phyloP scores from a whole-genome alignment of 2,888 invertebrate genomes.

The Cataglyphis livida region DNA sequence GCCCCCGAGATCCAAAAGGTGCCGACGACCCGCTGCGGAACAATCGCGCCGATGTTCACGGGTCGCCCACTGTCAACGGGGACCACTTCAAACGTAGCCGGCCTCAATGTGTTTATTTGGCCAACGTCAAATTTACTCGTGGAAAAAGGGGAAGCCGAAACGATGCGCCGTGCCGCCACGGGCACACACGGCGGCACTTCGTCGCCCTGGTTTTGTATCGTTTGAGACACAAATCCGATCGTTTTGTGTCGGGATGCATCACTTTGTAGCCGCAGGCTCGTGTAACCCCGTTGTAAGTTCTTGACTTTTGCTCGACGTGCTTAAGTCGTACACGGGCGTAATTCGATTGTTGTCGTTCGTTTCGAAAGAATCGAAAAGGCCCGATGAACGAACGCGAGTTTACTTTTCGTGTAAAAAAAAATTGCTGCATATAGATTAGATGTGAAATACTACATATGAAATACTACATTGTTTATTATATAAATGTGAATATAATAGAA shows the following conservation, averaged over 20 bases:
- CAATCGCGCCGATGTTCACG: conserved; percentile 72
- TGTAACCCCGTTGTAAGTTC: conserved; percentile 68
- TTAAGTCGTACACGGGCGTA: conserved; percentile 53
- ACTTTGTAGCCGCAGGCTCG: conserved; percentile 78
- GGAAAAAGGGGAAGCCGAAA: conserved; percentile 64
- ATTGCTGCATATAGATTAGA: background rate
- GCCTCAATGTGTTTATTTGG: conserved; percentile 84
- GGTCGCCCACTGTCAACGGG: conserved; percentile 72
- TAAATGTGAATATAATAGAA: conserved; percentile 3
- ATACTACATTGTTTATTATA: background rate
- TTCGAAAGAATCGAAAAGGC: background rate
- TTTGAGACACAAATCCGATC: conserved; percentile 62
- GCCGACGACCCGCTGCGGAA: conserved; percentile 66
- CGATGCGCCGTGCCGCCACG: conserved; percentile 53
- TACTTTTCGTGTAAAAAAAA: background rate
- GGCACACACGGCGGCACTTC: conserved; percentile 48
- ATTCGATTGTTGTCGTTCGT: conserved; percentile 1
- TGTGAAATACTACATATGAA: background rate
- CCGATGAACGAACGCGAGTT: background rate
- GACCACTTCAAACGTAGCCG: conserved; percentile 84
- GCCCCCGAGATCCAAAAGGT: conserved; percentile 54
- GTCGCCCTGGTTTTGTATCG: conserved; percentile 31
- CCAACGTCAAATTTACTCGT: conserved; percentile 84
- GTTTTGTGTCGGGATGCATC: conserved; percentile 73
- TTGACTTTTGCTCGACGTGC: conserved; percentile 41